Percentiles rank a stretch among this genome's conserved stretches.
Evolutionary conservation across 2,888 invertebrate genomes (phyloP).

Genomic region (Monochamus alternatus): DNA sequence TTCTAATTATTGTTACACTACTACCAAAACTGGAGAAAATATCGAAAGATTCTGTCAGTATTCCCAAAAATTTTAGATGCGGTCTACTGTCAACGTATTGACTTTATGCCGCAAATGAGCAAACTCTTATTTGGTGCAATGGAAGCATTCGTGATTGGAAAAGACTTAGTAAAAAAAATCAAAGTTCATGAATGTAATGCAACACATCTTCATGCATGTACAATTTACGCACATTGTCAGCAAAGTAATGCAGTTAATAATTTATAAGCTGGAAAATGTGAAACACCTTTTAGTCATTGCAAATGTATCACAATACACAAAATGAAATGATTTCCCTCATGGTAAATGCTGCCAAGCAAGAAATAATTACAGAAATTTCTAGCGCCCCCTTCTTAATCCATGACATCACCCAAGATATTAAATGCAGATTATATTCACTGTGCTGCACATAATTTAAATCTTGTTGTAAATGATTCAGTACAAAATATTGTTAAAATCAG

Average conservation of each 20-base stretch:
- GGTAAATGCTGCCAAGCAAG: slow-evolving; percentile 13
- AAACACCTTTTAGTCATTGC: background rate
- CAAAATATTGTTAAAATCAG: background rate
- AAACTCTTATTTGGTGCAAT: background rate
- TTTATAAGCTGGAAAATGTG: background rate
- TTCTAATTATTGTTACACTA: slow-evolving; percentile 16
- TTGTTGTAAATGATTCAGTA: slow-evolving; percentile 9
- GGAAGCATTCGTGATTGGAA: background rate
- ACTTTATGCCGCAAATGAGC: background rate
- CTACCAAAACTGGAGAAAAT: background rate
- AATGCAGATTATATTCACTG: slow-evolving; percentile 7
- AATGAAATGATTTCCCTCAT: slow-evolving; percentile 30
- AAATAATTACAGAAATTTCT: slow-evolving; percentile 30
- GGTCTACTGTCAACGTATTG: background rate
- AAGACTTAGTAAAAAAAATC: background rate
- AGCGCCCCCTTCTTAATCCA: slow-evolving; percentile 8
- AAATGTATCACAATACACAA: slow-evolving; percentile 27
- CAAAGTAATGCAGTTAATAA: background rate
- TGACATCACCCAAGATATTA: slow-evolving; percentile 10
- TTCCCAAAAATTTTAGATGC: background rate
- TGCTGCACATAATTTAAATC: slow-evolving; percentile 7
- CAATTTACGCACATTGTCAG: background rate
- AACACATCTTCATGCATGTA: background rate
- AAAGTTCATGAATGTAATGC: background rate
- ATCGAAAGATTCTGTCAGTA: slow-evolving; percentile 3